Conservation (phyloP, 2,888 invertebrate genomes). For the Schrankia costaestrigalis region DNA sequence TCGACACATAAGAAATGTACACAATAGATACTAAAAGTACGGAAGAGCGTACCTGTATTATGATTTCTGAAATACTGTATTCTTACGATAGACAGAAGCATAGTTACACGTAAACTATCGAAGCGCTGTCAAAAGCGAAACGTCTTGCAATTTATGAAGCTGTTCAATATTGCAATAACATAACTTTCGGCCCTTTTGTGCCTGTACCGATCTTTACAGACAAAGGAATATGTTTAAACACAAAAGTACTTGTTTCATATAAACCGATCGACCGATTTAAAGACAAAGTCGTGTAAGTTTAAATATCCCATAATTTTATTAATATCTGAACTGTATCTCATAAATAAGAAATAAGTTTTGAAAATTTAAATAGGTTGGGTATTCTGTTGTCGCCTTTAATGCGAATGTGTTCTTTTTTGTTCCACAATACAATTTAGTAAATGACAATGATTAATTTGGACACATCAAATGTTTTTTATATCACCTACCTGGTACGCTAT, state of each 20-base stretch:
- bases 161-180: slow-evolving; percentile 53
- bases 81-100: slow-evolving; percentile 34
- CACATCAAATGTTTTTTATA: too few species aligned
- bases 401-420: too few species aligned
- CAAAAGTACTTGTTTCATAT: slow-evolving; percentile 24
- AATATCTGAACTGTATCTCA: too few species aligned
- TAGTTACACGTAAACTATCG: slow-evolving; percentile 46
- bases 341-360: too few species aligned
- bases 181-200: slow-evolving; percentile 56
- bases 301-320: slow-evolving; percentile 26
- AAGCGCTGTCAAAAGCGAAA: slow-evolving; percentile 47
- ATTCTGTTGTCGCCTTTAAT: too few species aligned
- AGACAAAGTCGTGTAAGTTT: slow-evolving; percentile 18
- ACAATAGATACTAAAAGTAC: slow-evolving; percentile 14
- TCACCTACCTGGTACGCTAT: too few species aligned
- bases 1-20: slow-evolving; percentile 14
- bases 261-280: slow-evolving; percentile 20
- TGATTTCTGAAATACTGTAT: slow-evolving; percentile 6
- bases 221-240: slow-evolving; percentile 28
- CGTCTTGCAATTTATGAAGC: slow-evolving; percentile 55
- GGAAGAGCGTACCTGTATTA: slow-evolving; percentile 14
- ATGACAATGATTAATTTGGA: too few species aligned
- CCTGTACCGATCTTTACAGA: slow-evolving; percentile 26
- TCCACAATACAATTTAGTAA: too few species aligned
- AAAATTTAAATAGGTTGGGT: too few species aligned